phyloP scores from a whole-genome alignment of 2,888 invertebrate genomes.

The Malthinus seriepunctatus region DNA sequence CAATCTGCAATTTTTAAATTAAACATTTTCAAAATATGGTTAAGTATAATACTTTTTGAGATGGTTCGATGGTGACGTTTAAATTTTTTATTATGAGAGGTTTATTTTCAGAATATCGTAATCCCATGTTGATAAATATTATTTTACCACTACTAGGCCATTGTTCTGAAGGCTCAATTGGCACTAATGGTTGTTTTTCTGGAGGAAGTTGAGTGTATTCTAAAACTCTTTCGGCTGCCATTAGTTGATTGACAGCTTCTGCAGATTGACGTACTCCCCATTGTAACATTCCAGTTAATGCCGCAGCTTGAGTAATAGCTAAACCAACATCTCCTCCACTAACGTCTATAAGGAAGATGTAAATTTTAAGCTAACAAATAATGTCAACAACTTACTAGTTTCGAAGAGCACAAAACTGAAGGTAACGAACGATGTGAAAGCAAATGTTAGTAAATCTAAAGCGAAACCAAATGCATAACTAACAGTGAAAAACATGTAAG shows the following conservation, averaged over 20 bases:
- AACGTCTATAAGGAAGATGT: conserved; percentile 34
- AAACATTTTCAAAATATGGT: too few relatives aligned
- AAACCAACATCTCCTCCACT: conserved; percentile 64
- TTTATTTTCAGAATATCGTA: conserved; percentile 67
- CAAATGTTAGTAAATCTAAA: conserved; percentile 66
- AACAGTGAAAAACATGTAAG: conserved; percentile 68
- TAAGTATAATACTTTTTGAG: conserved; percentile 62
- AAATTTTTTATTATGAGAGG: conserved; percentile 73
- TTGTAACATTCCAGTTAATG: conserved; percentile 63
- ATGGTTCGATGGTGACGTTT: conserved; percentile 67
- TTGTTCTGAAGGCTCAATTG: conserved; percentile 59
- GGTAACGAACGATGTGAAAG: conserved; percentile 67
- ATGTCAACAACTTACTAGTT: conserved; percentile 40
- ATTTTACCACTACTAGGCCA: conserved; percentile 74
- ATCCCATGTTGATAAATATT: conserved; percentile 63
- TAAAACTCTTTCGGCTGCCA: conserved; percentile 81
- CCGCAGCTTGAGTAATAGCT: conserved; percentile 67
- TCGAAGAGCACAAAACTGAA: conserved; percentile 64
- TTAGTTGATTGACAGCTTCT: conserved; percentile 76
- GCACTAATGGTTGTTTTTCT: conserved; percentile 59
- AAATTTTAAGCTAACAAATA: too few relatives aligned
- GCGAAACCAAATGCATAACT: conserved; percentile 69
- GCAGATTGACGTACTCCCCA: conserved; percentile 86
- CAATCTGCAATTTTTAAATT: conserved; percentile 59
- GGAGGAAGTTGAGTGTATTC: conserved; percentile 73